A percentile compares a stretch with the other conserved stretches of the same genome.
phyloP scores from a whole-genome alignment of 1,140 invertebrate species.

The Drosophila guanche region DNA sequence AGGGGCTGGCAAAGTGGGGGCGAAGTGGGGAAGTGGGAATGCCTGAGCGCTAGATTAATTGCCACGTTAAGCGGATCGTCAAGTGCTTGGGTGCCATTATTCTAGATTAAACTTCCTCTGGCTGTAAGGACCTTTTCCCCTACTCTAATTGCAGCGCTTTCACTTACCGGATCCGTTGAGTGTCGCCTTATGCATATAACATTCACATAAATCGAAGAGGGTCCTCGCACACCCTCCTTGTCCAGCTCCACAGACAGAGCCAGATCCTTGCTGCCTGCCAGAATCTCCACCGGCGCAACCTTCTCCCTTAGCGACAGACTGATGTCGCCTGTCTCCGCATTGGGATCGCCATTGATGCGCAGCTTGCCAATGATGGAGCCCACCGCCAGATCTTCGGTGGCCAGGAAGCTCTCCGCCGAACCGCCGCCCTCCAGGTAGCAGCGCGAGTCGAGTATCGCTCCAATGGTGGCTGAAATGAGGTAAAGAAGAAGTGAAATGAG shows the following conservation, averaged over 20 bases:
- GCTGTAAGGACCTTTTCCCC: not conserved
- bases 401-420: conserved; percentile 95
- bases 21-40: not conserved
- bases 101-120: not conserved
- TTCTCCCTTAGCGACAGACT: conserved; percentile 90
- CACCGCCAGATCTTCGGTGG: conserved; percentile 92
- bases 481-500: conserved; percentile 33
- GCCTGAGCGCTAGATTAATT: conserved; percentile 43
- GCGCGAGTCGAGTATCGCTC: conserved; percentile 89
- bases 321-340: conserved; percentile 88
- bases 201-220: conserved; percentile 92
- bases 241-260: conserved; percentile 91
- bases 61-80: conserved; percentile 23
- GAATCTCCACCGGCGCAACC: conserved; percentile 90
- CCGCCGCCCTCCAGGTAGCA: conserved; percentile 95
- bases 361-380: conserved; percentile 90
- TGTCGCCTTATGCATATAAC: conserved; percentile 91
- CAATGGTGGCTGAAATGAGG: conserved; percentile 62
- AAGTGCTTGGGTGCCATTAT: conserved; percentile 11
- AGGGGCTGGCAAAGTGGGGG: too few relatives aligned
- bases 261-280: conserved; percentile 91
- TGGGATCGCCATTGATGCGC: conserved; percentile 91
- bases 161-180: conserved; percentile 89
- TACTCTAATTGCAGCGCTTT: not conserved
- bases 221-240: conserved; percentile 92